phyloP scores from a whole-genome alignment of 2,888 invertebrate species.

The Crocallis elinguaria region DNA sequence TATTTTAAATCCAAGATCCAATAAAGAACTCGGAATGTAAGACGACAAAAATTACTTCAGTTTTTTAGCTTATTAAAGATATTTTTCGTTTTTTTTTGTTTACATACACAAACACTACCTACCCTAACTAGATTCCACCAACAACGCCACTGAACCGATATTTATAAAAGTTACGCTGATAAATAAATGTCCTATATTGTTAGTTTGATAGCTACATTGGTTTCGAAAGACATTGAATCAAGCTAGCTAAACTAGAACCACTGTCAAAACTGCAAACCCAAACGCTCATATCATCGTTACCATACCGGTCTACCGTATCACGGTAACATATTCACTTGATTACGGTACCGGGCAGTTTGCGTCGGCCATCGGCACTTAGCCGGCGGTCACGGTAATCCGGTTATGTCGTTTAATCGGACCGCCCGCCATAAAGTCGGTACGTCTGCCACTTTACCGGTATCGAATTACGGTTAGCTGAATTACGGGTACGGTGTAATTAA shows the following conservation, averaged over 20 bases:
- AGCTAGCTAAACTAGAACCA: background rate
- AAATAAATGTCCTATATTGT: too few species aligned
- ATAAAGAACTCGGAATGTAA: too few species aligned
- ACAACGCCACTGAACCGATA: too few species aligned
- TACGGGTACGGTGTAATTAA: slow-evolving; percentile 21
- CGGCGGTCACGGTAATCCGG: slow-evolving; percentile 73
- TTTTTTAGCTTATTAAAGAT: too few species aligned
- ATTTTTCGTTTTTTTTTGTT: too few species aligned
- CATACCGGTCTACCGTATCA: slow-evolving; percentile 12
- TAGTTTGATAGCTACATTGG: too few species aligned
- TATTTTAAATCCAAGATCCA: too few species aligned
- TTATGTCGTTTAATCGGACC: slow-evolving; percentile 75
- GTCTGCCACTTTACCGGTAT: slow-evolving; percentile 46
- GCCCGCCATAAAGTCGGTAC: slow-evolving; percentile 60
- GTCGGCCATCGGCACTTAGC: slow-evolving; percentile 65
- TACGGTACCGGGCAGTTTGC: slow-evolving; percentile 58
- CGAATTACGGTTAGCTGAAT: slow-evolving; percentile 36
- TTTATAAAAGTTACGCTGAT: too few species aligned
- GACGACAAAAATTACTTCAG: too few species aligned
- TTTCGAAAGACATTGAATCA: background rate
- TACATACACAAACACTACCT: too few species aligned
- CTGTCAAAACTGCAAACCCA: slow-evolving; percentile 7
- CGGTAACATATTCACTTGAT: slow-evolving; percentile 43
- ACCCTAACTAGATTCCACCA: too few species aligned
- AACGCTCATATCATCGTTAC: slow-evolving; percentile 14